These are phyloP conservation scores for Zaprionus africanus DNA, from an alignment of 1,140 invertebrate genomes.

Conservation along the genomic window DNA sequence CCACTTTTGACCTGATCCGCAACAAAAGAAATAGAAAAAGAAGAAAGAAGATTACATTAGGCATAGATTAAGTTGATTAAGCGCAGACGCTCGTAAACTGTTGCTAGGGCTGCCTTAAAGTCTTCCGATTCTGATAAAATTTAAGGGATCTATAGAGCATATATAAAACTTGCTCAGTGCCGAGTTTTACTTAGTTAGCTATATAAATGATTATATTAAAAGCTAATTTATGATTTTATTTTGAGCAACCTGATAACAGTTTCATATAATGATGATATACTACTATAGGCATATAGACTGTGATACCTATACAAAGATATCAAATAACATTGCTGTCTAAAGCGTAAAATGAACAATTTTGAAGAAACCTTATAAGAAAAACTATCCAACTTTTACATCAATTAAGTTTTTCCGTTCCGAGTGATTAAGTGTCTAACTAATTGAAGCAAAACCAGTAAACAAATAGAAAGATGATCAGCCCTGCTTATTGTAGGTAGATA, in stretches of 20 bases:
- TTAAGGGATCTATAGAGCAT: not conserved
- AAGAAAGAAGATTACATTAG: no score
- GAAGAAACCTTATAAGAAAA: not conserved
- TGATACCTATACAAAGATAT: not conserved
- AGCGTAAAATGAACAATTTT: not conserved
- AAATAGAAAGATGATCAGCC: not conserved
- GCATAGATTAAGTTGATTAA: not conserved
- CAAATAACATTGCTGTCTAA: no score
- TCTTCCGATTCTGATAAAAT: not conserved
- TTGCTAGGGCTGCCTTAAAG: not conserved
- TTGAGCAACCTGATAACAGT: no score
- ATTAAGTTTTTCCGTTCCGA: not conserved
- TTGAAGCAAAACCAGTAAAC: not conserved
- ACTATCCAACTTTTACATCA: not conserved
- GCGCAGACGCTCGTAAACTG: not conserved
- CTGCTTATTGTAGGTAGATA: no score
- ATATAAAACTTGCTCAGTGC: not conserved
- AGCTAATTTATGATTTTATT: not conserved
- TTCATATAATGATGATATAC: not conserved
- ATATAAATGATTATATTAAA: not conserved
- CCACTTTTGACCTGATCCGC: slow-evolving; percentile 89
- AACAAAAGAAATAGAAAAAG: not conserved
- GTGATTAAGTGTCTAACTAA: not conserved
- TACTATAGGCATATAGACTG: not conserved
- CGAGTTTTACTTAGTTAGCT: not conserved